Base-by-base conservation (phyloP, 2,797 vertebrate genomes). In the Australoheros facetus region DNA sequence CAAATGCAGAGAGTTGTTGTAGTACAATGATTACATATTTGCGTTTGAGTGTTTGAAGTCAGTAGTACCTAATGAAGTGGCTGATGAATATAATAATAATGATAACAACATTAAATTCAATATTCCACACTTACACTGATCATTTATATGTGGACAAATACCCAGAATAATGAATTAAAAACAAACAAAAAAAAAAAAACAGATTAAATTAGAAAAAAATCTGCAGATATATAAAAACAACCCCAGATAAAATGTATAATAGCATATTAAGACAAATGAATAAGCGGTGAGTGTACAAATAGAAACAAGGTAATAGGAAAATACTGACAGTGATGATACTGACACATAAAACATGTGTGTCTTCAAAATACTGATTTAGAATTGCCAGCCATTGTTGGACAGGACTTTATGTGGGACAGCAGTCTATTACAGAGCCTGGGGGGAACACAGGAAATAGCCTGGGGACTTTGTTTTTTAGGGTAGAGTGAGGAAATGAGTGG, bases 21-120 rank as follows among this genome's bases (percentile, higher is more conserved):
- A 26, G 26, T 3, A 26, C 26, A 26, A 42, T 26, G 37, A 64
- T 42, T 42, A 42, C 3, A 42, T 26, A 42, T 42, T 62, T 23
- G 59, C 5, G 21, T 62, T 42, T 21, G 21, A 64, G 37, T 42
- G 60, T 16, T 21, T 0, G 0, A 64, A 26, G 34, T 37, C 16
- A 8, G 13, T 42, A 23, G 21, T 42, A 64, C 21, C 37, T 6
- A 64, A 64, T 64, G 37, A 64, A 42, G 59, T 26, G 37, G 23
- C 59, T 26, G 13, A 37, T 5, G 0, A 0, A 13, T 64, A 37
- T 45, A 62, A 62, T 42, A 39, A 37, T 21, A 9, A 62, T 42
- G 23, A 37, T 21, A 9, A 45, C 26, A 17, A 64, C 37, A 45
- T 45, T 64, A 42, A 14, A 45, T 26, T 64, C 0, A 13, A 45